A percentile compares a stretch with the other conserved stretches of the same genome.
phyloP scores from a whole-genome alignment of 2,797 vertebrate genomes.

The Psittacula echo region DNA sequence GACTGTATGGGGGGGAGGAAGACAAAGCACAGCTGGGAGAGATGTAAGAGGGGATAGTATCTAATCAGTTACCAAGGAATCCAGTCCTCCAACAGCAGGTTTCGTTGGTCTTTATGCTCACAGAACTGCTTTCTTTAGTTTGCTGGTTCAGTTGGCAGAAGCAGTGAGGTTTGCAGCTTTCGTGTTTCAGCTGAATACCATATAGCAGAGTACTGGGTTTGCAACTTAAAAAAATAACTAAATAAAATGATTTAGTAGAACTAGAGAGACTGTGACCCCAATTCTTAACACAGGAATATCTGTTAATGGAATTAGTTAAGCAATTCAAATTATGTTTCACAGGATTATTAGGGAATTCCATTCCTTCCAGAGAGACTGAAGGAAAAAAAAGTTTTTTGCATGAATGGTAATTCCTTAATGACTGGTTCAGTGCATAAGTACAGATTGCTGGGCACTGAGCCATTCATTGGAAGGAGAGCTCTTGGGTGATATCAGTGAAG shows the following conservation, averaged over 20 bases:
- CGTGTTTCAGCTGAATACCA: background rate
- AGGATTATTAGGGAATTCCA: background rate
- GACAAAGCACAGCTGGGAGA: background rate
- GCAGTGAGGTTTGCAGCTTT: background rate
- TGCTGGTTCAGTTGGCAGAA: background rate
- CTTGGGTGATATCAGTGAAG: slow-evolving; percentile 19
- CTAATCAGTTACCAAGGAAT: background rate
- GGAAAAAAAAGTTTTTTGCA: background rate
- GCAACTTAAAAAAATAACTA: background rate
- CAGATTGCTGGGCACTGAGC: slow-evolving; percentile 31
- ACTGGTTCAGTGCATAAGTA: slow-evolving; percentile 23
- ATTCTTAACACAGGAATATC: background rate
- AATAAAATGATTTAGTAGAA: background rate
- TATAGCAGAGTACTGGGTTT: background rate
- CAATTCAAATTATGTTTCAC: background rate
- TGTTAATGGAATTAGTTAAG: background rate
- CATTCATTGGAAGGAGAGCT: slow-evolving; percentile 30
- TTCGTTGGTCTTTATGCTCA: background rate
- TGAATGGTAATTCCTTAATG: slow-evolving; percentile 6
- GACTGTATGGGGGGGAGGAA: background rate
- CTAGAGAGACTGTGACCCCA: background rate
- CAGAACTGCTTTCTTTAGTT: background rate
- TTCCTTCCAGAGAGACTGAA: background rate
- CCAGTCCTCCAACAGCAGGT: background rate
- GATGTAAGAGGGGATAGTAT: background rate